Percentiles rank a stretch among this genome's conserved stretches.
Conservation (phyloP, 2,797 vertebrate species). For the Centropyge bicolor region DNA sequence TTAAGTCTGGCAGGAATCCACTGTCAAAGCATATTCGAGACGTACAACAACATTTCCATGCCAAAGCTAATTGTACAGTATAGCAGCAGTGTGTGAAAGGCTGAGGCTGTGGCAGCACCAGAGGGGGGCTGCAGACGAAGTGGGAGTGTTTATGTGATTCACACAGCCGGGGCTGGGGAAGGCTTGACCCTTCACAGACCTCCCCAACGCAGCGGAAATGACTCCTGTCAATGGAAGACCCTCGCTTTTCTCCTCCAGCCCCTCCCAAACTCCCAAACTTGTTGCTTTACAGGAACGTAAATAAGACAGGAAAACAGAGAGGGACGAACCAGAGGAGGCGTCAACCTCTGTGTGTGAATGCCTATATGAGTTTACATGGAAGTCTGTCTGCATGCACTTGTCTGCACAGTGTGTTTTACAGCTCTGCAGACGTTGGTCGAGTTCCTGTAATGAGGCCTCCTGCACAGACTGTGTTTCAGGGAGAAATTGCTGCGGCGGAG, state of each 20-base stretch:
- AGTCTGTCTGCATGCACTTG: not conserved
- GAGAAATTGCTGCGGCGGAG: constrained; percentile 43
- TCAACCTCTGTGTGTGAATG: not conserved
- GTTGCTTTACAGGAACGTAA: constrained; percentile 36
- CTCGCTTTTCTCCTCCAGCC: constrained; percentile 13
- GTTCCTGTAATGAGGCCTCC: constrained; percentile 35
- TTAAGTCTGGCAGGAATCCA: no score
- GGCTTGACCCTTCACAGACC: constrained; percentile 72
- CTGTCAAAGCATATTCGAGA: not conserved
- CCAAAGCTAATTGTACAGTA: not conserved
- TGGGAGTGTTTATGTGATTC: constrained; percentile 74
- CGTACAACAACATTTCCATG: not conserved
- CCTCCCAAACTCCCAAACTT: constrained; percentile 11
- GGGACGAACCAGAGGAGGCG: not conserved
- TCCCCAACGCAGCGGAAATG: constrained; percentile 73
- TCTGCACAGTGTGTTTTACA: constrained; percentile 26
- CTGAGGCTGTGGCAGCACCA: constrained; percentile 25
- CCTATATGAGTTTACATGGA: not conserved
- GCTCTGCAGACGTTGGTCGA: constrained; percentile 10
- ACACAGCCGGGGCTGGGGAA: constrained; percentile 64
- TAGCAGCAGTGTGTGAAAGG: not conserved
- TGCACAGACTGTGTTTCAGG: constrained; percentile 15
- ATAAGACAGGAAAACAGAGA: constrained; percentile 29
- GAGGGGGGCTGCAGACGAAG: constrained; percentile 23
- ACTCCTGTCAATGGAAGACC: constrained; percentile 54